Conservation (phyloP, 2,113 vertebrate genomes). For the Stegostoma tigrinum region DNA sequence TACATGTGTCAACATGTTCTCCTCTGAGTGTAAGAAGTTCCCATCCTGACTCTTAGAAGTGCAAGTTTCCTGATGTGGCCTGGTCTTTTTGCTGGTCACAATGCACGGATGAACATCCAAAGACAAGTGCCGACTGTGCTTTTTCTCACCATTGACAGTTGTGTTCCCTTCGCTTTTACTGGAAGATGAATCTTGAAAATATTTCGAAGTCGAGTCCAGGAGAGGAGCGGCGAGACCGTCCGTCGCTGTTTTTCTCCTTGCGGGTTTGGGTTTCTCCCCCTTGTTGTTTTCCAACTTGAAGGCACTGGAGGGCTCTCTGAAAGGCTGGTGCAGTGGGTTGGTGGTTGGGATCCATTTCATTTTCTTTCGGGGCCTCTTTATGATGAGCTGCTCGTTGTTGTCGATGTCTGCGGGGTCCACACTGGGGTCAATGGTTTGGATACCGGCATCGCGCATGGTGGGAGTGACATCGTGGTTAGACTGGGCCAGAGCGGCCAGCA, state of each 20-base stretch:
- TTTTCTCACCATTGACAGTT: constrained; percentile 65
- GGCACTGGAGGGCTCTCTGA: constrained; percentile 82
- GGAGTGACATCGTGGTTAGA: constrained; percentile 92
- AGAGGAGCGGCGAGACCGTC: constrained; percentile 84
- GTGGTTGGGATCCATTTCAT: constrained; percentile 91
- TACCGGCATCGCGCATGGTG: constrained; percentile 82
- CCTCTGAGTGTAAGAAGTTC: constrained; percentile 65
- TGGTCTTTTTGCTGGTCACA: constrained; percentile 80
- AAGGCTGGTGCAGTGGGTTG: constrained; percentile 89
- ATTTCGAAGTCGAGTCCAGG: constrained; percentile 68
- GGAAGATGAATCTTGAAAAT: constrained; percentile 61
- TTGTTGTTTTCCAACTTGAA: constrained; percentile 82
- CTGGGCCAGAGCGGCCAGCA: constrained; percentile 87
- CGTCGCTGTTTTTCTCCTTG: constrained; percentile 76
- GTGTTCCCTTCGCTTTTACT: constrained; percentile 54
- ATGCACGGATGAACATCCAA: constrained; percentile 94
- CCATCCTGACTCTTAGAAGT: constrained; percentile 73
- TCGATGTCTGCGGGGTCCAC: constrained; percentile 77
- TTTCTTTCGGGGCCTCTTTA: constrained; percentile 89
- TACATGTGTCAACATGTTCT: constrained; percentile 52
- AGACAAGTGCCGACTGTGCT: constrained; percentile 87
- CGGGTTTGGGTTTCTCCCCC: constrained; percentile 82
- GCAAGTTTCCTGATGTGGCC: constrained; percentile 56
- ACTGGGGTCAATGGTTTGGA: constrained; percentile 82
- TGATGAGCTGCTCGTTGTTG: constrained; percentile 71